Evolutionary conservation across 2,113 vertebrate species (phyloP), one percentile per base, ranked within the genome.

Genomic region (Lepisosteus oculatus): DNA sequence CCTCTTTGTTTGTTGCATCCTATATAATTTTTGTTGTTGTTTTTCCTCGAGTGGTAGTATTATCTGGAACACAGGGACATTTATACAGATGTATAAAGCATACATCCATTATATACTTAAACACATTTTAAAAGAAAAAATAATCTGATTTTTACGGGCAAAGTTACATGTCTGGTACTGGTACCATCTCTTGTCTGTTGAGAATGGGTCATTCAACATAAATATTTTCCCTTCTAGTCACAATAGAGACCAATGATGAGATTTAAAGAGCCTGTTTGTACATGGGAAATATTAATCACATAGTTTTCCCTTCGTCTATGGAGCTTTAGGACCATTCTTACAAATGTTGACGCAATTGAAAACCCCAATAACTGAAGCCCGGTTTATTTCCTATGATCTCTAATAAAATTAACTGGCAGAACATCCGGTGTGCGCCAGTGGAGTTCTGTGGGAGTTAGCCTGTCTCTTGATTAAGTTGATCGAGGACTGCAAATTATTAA

Each of bases 401-500:
- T 83, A 79, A 79, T 74, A 72, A 63, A 67, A 79, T 83, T 83
- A 83, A 73, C 69, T 67, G 77, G 74, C 67, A 83, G 67, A 67
- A 76, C 72, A 81, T 79, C 77, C 79, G 71, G 61, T 70, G 65
- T 13, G 64, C 72, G 66, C 73, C 41, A 62, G 70, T 67, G 73
- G 62, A 43, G 62, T 11, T 8, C 8, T 3, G 73, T 72, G 67
- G 76, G 76, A 80, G 73, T 80, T 79, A 71, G 78, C 79, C 81
- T 74, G 72, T 5, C 62, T 73, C 61, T 11, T 70, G 67, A 78
- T 79, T 76, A 72, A 81, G 69, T 75, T 71, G 69, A 64, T 69
- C 74, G 75, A 79, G 86, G 76, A 77, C 78, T 69, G 80, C 78
- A 79, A 83, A 86, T 81, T 80, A 44, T 3, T 62, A 74, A 74